Percentiles rank a stretch among this genome's conserved stretches.
Evolutionary conservation across 2,797 vertebrate species (phyloP).

Genomic region (Coregonus sp.): DNA sequence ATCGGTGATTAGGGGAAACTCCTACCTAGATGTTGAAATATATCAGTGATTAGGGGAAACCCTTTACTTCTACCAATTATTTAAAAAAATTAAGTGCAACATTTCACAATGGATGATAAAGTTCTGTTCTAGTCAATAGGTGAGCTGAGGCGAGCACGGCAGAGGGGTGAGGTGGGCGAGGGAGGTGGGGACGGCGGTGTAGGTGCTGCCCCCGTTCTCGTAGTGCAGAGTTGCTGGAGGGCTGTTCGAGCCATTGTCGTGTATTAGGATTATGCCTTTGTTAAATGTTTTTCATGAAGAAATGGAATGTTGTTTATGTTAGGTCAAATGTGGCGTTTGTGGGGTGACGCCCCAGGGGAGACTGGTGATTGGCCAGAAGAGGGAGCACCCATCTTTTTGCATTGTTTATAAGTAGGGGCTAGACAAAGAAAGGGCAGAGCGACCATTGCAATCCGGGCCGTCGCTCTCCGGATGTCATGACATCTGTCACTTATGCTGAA

Average conservation of each 20-base stretch:
- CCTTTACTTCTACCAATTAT: background rate
- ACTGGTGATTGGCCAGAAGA: no score
- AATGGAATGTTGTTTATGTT: no score
- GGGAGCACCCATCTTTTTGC: no score
- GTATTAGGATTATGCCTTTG: no score
- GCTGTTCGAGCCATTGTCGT: slow-evolving; percentile 62
- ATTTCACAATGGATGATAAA: slow-evolving; percentile 2
- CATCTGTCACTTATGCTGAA: no score
- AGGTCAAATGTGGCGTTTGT: no score
- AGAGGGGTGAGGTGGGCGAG: slow-evolving; percentile 15
- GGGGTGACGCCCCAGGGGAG: no score
- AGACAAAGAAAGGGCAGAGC: no score
- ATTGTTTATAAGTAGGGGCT: no score
- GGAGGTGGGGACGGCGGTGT: background rate
- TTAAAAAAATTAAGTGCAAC: background rate
- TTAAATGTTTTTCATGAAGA: no score
- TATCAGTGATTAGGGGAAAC: background rate
- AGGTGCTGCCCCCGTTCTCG: slow-evolving; percentile 21
- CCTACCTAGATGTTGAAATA: background rate
- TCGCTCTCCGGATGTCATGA: no score
- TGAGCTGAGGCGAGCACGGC: slow-evolving; percentile 55
- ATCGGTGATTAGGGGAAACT: background rate
- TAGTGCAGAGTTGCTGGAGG: slow-evolving; percentile 37
- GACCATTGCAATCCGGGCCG: no score
- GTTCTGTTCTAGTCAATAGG: background rate